These are phyloP conservation scores for Pteruthius melanotis DNA, from an alignment of 2,113 vertebrate genomes.

Conservation along the genomic window DNA sequence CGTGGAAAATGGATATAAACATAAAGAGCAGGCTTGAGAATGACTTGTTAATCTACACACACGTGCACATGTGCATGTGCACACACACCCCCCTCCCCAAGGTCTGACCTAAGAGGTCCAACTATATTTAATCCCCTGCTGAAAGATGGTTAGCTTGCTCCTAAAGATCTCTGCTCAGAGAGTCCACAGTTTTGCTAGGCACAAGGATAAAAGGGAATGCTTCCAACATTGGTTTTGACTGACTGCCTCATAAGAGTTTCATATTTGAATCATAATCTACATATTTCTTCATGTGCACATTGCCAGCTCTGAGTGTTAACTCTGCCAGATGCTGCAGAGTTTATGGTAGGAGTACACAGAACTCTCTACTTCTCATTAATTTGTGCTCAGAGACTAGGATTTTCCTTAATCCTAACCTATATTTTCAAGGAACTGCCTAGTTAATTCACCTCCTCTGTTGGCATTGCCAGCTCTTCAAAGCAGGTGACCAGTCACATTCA, in stretches of 20 bases:
- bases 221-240: not conserved
- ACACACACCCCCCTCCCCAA: not conserved
- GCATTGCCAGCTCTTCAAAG: not conserved
- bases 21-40: not conserved
- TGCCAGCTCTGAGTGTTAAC: not conserved
- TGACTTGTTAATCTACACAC: not conserved
- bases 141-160: not conserved
- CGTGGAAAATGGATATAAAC: not conserved
- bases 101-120: not conserved
- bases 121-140: not conserved
- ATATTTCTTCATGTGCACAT: not conserved
- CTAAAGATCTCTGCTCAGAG: not conserved
- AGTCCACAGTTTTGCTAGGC: not conserved
- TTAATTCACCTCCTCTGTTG: not conserved
- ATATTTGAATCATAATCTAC: not conserved
- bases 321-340: not conserved
- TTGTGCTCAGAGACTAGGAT: not conserved
- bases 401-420: not conserved
- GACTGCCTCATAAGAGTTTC: not conserved
- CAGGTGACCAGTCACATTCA: not conserved
- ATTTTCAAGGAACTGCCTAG: not conserved
- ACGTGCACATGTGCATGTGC: rapidly evolving
- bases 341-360: not conserved
- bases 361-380: not conserved
- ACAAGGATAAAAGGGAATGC: not conserved